Evolutionary conservation across 92 coral and sea anemone genomes (phyloP).

Genomic region (Virgularia gustaviana): DNA sequence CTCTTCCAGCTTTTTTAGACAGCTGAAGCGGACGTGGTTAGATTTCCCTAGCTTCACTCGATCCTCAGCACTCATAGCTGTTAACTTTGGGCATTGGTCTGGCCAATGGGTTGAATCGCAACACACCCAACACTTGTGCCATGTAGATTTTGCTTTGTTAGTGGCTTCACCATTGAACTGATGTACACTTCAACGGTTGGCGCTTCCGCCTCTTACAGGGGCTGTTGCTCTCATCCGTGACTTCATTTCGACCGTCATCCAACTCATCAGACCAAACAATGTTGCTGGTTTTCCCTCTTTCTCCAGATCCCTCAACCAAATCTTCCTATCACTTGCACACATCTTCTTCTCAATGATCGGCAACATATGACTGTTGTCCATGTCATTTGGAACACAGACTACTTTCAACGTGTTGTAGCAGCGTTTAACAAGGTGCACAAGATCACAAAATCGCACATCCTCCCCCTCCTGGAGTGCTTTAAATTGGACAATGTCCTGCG

Average conservation of each 20-base stretch:
- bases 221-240: constrained; percentile 25
- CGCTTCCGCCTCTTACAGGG: constrained; percentile 5
- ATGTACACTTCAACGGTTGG: not conserved
- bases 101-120: constrained; percentile 49
- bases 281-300: constrained; percentile 15
- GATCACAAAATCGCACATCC: constrained; percentile 54
- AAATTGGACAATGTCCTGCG: constrained; percentile 58
- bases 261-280: not conserved
- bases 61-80: constrained; percentile 40
- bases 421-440: constrained; percentile 45
- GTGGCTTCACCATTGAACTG: not conserved
- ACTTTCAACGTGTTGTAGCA: constrained; percentile 52
- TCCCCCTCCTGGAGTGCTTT: constrained; percentile 52
- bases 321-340: constrained; percentile 30
- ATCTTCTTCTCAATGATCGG: constrained; percentile 39
- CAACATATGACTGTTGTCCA: constrained; percentile 54
- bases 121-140: constrained; percentile 58
- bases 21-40: constrained; percentile 54
- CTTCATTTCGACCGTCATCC: constrained; percentile 10
- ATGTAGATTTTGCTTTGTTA: not conserved
- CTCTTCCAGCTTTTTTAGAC: constrained; percentile 54
- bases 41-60: constrained; percentile 46
- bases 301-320: constrained; percentile 32
- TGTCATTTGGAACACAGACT: constrained; percentile 38
- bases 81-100: constrained; percentile 52